Conservation (phyloP, 2,113 vertebrate species). For the Diphyllodes magnificus region DNA sequence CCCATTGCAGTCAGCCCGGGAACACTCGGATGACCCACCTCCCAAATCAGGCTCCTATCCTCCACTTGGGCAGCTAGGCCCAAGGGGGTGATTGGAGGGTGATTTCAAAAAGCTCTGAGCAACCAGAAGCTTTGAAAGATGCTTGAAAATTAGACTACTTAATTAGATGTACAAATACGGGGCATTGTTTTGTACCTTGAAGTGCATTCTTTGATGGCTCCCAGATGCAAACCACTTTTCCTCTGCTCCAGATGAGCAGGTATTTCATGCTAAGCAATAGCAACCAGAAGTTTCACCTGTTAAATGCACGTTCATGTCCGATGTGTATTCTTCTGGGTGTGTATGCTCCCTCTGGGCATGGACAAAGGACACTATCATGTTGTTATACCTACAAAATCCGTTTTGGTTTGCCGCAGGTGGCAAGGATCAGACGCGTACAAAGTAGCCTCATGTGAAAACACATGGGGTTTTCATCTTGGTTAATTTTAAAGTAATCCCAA, state of each 20-base stretch:
- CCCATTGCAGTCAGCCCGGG: background rate
- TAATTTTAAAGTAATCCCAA: background rate
- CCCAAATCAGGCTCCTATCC: background rate
- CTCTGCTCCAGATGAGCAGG: background rate
- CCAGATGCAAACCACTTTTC: background rate
- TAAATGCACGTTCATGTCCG: background rate
- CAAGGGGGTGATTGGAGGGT: too few species aligned
- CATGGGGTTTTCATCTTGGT: background rate
- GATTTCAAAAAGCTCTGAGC: background rate
- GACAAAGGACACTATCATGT: background rate
- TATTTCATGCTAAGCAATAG: background rate
- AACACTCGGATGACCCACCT: rapidly evolving
- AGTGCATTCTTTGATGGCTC: background rate
- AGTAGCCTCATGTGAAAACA: background rate
- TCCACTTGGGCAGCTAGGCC: background rate
- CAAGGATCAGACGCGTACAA: background rate
- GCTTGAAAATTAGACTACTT: background rate
- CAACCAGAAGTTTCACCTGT: background rate
- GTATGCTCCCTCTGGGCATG: background rate
- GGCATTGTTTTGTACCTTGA: background rate
- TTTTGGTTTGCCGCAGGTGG: background rate
- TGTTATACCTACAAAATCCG: background rate
- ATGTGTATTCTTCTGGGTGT: background rate
- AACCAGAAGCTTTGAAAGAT: background rate
- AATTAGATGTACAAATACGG: background rate